Evolutionary conservation across 2,888 invertebrate genomes (phyloP), one percentile per base, ranked within the genome.

Genomic region (Archips crataeganus): DNA sequence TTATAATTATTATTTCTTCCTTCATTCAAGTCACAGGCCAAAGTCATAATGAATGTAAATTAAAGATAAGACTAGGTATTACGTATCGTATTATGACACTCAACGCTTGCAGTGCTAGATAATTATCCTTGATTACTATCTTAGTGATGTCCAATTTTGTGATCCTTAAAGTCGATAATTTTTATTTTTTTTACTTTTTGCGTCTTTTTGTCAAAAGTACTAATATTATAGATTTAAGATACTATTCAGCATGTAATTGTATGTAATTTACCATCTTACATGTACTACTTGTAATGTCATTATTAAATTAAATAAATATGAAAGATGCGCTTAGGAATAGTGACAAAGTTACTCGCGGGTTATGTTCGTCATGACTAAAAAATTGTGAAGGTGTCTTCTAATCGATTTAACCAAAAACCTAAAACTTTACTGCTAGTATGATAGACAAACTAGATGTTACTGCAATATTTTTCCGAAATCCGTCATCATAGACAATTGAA

Each of bases 21-120:
- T 69, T 73, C 15, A 45, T 63, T 57, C 42, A 66, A 59, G 69
- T 69, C 63, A 73, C 13, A 51, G 61, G 62, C 42, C 54, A 57
- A 66, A 59, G 47, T 51, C 36, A 32, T 39, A 39, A 39, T 68
- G 45, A 72, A 62, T 62, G 62, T 49, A 47, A 60, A 69, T 60
- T 51, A 74, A 23, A 74, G 70, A 74, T 74, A 70, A 70, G 45
- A 59, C 34, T 49, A 63, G 42, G 64, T 59, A 66, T 62, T 57
- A 72, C 23, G 57, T 60, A 65, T 49, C 39, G 65, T 65, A 65
- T 62, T 67, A 67, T 36, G 57, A 72, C 34, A 64, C 34, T 32
- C 42, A 39, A 64, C 9, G 42, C 13, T 42, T 59, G 64, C n/a
- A 65, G 32, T 64, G 32, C 61, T 61, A 61, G 61, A n/a, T 49